A percentile compares a stretch with the other conserved stretches of the same genome.
These are phyloP conservation scores for Caenorhabditis wallacei DNA, from an alignment of 2,888 invertebrate genomes.

Conservation along the genomic window DNA sequence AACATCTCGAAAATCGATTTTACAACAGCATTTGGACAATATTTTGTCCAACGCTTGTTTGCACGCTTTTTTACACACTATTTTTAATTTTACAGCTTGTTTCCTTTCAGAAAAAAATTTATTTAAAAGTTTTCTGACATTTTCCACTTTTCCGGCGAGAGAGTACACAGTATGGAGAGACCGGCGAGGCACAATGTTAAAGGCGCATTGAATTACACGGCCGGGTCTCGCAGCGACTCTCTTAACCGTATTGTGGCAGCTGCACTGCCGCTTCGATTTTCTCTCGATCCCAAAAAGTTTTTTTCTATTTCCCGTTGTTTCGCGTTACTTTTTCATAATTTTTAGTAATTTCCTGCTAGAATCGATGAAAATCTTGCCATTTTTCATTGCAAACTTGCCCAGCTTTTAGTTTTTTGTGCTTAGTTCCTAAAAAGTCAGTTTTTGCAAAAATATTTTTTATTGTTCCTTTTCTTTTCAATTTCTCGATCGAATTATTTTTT, in stretches of 20 bases:
- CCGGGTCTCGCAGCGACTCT: slow-evolving; percentile 51
- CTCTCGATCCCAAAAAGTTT: slow-evolving; percentile 38
- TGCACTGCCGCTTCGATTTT: slow-evolving; percentile 49
- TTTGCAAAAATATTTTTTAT: too few relatives aligned
- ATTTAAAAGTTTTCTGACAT: not conserved
- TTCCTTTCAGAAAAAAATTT: not conserved
- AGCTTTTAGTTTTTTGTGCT: too few relatives aligned
- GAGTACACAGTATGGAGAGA: slow-evolving; percentile 11
- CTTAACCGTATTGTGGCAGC: slow-evolving; percentile 17
- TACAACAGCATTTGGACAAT: not conserved
- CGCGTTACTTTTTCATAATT: not conserved
- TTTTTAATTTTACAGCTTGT: not conserved
- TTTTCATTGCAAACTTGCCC: too few relatives aligned
- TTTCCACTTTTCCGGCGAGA: not conserved
- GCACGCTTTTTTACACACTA: too few relatives aligned
- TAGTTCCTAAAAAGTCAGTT: too few relatives aligned
- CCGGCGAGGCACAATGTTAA: slow-evolving; percentile 3
- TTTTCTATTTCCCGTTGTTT: slow-evolving; percentile 22
- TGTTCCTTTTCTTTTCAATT: not conserved
- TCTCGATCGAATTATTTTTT: not conserved
- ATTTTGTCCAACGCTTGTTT: not conserved
- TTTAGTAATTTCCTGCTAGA: not conserved
- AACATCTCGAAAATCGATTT: not conserved
- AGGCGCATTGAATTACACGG: slow-evolving; percentile 45
- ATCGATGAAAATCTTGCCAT: too few relatives aligned